Percentiles rank a stretch among this genome's conserved stretches.
phyloP scores from a whole-genome alignment of 2,888 invertebrate species.

The Scrobipalpa atriplicella region DNA sequence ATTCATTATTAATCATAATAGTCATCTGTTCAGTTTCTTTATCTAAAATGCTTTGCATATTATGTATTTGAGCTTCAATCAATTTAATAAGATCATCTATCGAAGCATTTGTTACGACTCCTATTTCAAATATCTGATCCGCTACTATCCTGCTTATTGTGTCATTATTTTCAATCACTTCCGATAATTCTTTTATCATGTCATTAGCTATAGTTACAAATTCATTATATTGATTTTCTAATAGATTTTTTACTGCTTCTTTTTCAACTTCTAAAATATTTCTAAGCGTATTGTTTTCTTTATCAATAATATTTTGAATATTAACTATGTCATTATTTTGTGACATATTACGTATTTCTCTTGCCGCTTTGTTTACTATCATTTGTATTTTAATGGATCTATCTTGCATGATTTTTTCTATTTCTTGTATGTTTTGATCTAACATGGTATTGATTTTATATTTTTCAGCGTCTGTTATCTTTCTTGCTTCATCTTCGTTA shows the following conservation, averaged over 20 bases:
- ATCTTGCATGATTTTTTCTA: neutral
- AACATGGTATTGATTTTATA: neutral
- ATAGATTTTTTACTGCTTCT: neutral
- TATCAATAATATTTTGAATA: neutral
- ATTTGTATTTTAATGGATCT: neutral
- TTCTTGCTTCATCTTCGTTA: neutral
- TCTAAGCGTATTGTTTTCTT: neutral
- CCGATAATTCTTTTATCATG: too few species aligned
- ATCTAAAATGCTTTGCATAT: too few species aligned
- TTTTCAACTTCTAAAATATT: neutral
- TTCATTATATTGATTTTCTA: slow-evolving; percentile 18
- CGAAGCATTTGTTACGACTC: too few species aligned
- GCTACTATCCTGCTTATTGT: too few species aligned
- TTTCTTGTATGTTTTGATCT: neutral
- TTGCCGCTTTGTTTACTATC: neutral
- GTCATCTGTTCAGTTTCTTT: too few species aligned
- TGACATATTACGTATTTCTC: neutral
- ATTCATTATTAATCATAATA: too few species aligned
- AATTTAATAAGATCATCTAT: too few species aligned
- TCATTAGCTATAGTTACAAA: slow-evolving; percentile 36
- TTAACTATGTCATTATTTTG: neutral
- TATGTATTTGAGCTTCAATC: too few species aligned
- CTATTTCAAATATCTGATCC: too few species aligned
- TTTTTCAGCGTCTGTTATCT: neutral
- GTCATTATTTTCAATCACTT: too few species aligned